Conservation (phyloP, 2,888 invertebrate species). For the Agriopis aurantiaria region DNA sequence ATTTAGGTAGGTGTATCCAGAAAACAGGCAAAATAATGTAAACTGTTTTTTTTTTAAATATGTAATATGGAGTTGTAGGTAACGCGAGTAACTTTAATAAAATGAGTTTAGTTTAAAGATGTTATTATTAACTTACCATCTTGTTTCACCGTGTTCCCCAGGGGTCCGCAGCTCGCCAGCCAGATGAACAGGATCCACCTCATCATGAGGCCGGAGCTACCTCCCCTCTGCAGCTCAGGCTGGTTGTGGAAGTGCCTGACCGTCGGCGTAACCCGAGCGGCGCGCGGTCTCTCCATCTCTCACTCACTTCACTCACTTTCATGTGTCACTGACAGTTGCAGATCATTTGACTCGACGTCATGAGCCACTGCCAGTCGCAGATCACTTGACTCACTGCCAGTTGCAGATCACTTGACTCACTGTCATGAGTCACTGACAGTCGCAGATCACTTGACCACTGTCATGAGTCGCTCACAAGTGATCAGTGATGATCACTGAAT, state of each 20-base stretch:
- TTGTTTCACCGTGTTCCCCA: constrained; percentile 80
- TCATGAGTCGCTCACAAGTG: background rate
- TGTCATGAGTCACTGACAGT: background rate
- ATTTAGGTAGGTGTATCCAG: too few species aligned
- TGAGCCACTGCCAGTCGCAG: constrained; percentile 3
- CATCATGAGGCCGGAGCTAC: constrained; percentile 73
- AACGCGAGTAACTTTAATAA: background rate
- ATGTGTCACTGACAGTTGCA: constrained; percentile 47
- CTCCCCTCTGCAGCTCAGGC: constrained; percentile 75
- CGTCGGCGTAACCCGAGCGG: constrained; percentile 68
- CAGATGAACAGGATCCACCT: constrained; percentile 78
- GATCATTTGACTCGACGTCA: constrained; percentile 9
- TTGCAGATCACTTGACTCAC: background rate
- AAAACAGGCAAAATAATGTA: too few species aligned
- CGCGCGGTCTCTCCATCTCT: constrained; percentile 66
- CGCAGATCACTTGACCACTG: background rate
- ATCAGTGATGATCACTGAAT: constrained; percentile 1
- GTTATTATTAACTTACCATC: constrained; percentile 69
- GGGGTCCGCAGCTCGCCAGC: constrained; percentile 77
- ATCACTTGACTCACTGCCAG: constrained; percentile 4
- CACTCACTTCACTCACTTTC: constrained; percentile 55
- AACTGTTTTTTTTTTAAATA: too few species aligned
- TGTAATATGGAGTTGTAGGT: too few species aligned
- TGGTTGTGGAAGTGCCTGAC: constrained; percentile 82
- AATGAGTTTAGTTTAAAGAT: background rate